Percentiles rank a stretch among this genome's conserved stretches.
Conservation (phyloP, 2,888 invertebrate species). For the Patella caerulea region DNA sequence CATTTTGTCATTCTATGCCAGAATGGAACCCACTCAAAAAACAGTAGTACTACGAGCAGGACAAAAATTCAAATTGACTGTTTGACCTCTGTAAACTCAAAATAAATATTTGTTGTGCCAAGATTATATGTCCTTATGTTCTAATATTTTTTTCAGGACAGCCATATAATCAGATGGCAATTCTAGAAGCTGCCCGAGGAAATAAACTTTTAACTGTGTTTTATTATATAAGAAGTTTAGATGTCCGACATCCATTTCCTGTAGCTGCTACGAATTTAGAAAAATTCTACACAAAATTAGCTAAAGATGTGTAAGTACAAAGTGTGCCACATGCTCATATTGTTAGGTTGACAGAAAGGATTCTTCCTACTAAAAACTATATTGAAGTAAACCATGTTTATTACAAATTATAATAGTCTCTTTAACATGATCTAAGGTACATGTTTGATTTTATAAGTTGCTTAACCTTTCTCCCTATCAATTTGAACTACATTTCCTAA, state of each 20-base stretch:
- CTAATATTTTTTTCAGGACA: conserved; percentile 77
- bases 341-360: too few species aligned
- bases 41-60: background rate
- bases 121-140: background rate
- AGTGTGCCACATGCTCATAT: too few species aligned
- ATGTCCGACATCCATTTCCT: conserved; percentile 88
- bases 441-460: too few species aligned
- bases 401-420: too few species aligned
- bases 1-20: too few species aligned
- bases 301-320: conserved; percentile 67
- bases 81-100: background rate
- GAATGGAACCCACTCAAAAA: background rate
- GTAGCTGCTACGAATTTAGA: conserved; percentile 86
- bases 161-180: conserved; percentile 89
- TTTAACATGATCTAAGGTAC: too few species aligned
- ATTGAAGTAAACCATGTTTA: too few species aligned
- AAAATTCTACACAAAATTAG: conserved; percentile 77
- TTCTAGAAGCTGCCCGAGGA: conserved; percentile 85
- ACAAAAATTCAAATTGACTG: background rate
- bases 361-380: too few species aligned
- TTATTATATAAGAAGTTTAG: conserved; percentile 87
- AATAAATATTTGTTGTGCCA: background rate
- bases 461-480: background rate
- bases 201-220: conserved; percentile 86
- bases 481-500: background rate